phyloP scores from a whole-genome alignment of 2,797 vertebrate genomes.

The Chelmon rostratus region DNA sequence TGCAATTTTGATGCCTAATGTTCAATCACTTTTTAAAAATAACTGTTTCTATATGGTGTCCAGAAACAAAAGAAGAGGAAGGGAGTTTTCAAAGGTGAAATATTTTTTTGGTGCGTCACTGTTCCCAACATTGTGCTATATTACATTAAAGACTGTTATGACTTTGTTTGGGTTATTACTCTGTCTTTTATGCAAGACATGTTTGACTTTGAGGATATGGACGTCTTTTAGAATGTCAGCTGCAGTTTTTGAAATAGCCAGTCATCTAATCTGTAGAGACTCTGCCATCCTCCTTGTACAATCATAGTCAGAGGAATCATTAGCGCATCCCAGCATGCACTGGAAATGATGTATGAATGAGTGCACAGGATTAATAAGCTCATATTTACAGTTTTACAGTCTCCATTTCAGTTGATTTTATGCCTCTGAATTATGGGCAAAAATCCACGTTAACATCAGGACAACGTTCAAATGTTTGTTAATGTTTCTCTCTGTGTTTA shows the following conservation, averaged over 20 bases:
- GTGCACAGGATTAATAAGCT: not conserved
- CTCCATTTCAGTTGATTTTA: slow-evolving; percentile 6
- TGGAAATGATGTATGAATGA: not conserved
- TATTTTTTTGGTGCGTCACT: not conserved
- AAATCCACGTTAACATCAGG: slow-evolving; percentile 1
- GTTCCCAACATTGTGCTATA: slow-evolving; percentile 3
- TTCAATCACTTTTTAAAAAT: not conserved
- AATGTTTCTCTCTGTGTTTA: slow-evolving; percentile 43
- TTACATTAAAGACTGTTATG: not conserved
- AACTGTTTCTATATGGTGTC: not conserved
- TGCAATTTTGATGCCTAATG: too few species aligned
- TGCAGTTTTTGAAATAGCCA: not conserved
- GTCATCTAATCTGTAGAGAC: not conserved
- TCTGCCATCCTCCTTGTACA: not conserved
- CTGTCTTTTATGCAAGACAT: not conserved
- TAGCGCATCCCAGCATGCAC: not conserved
- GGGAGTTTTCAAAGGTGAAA: slow-evolving; percentile 1
- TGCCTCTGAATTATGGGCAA: slow-evolving; percentile 5
- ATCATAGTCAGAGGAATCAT: not conserved
- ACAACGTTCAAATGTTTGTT: slow-evolving; percentile 30
- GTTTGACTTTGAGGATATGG: slow-evolving; percentile 25
- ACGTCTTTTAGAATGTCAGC: not conserved
- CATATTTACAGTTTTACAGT: slow-evolving; percentile 16
- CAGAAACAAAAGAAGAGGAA: not conserved
- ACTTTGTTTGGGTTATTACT: slow-evolving; percentile 12